Base-by-base conservation (phyloP, 2,797 vertebrate species). In the Coranthus polyacanthus region DNA sequence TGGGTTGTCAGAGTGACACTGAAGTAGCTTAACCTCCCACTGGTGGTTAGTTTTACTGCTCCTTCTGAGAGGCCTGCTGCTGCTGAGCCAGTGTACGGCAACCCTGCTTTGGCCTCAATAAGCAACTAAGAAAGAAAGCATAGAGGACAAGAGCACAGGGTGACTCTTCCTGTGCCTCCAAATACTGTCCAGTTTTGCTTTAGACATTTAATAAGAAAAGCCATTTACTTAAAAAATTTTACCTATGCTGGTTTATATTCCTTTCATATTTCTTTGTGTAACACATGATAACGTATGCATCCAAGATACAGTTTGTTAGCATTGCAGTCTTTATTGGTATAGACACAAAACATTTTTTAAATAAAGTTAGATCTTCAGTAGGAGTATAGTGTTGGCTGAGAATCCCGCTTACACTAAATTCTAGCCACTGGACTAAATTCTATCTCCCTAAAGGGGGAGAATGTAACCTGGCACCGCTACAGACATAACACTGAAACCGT, bases 11-110 rank as follows among this genome's bases (percentile, higher is more conserved):
- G 68, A 82, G 84, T 83, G 84, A 89, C 78, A 86, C 79, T 79
- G 75, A 84, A 84, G 87, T 79, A 82, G 85, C 75, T 86, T 79
- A 81, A 83, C 85, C 84, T 85, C 88, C 86, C 80, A 72, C 86
- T 85, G 86, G 82, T 89, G 82, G 71, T 83, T 84, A 81, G 83
- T 86, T 87, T 85, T 86, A 82, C 84, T 55, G 82, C 66, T 79
- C 72, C 81, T 81, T 79, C 58, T 61, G 45, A 78, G 83, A 72
- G 77, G 63, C 68, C 69, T 59, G 13, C 79, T 59, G 13, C 79
- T 38, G 50, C 80, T 74, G 69, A 74, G 81, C 66, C 60, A 46
- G 70, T 68, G 66, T 45, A 67, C 73, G 53, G 64, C 65, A 73
- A 72, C 77, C 32, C 74, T 72, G 78, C 75, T 42, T 46, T 80